Evolutionary conservation across 2,113 vertebrate species (phyloP).

Genomic region (Rhynchomys soricoides): DNA sequence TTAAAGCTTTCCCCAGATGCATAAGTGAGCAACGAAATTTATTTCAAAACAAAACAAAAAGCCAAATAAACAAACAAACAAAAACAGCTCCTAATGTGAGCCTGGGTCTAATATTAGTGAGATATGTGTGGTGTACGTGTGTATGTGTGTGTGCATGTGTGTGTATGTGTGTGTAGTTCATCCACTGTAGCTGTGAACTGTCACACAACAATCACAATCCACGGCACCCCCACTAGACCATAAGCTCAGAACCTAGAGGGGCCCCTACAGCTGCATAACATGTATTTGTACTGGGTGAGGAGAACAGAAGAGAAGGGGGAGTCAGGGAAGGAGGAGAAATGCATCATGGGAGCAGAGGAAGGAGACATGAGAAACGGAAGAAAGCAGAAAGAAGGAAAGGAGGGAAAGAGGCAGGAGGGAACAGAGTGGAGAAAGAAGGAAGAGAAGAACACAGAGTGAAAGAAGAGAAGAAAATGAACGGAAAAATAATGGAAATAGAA

Average conservation of each 20-base stretch:
- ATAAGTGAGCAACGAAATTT: neutral
- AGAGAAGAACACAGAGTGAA: rapidly evolving
- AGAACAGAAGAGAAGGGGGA: neutral
- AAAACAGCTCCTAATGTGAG: neutral
- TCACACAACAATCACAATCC: neutral
- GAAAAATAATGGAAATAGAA: rapidly evolving
- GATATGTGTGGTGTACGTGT: neutral
- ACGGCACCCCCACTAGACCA: neutral
- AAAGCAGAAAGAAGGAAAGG: rapidly evolving
- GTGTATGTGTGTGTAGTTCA: neutral
- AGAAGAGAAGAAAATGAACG: rapidly evolving
- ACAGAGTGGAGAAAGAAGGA: rapidly evolving
- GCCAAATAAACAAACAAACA: too few relatives aligned
- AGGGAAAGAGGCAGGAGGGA: neutral
- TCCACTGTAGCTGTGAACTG: neutral
- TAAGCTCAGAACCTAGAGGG: neutral
- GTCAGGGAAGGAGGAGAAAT: rapidly evolving
- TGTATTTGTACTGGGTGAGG: neutral
- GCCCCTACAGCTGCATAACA: neutral
- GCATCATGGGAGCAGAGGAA: neutral
- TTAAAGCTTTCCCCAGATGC: neutral
- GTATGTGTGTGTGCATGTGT: neutral
- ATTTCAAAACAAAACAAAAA: neutral
- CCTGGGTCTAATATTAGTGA: neutral
- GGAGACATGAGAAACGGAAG: rapidly evolving